phyloP scores from a whole-genome alignment of 53 echinoderm and acorn worm genomes.

The Echinometra lucunter region DNA sequence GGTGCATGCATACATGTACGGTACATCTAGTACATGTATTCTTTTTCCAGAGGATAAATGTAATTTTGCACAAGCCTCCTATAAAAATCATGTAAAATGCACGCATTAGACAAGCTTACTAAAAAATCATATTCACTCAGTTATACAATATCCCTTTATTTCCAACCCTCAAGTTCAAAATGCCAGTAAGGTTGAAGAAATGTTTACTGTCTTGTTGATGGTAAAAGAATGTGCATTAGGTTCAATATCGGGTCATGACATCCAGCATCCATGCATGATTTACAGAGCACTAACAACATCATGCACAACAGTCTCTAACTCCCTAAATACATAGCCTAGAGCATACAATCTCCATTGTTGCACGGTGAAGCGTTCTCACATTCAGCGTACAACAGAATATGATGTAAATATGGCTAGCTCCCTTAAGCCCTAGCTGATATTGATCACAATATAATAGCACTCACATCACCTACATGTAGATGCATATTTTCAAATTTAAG shows the following conservation, averaged over 20 bases:
- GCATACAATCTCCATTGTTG: not conserved
- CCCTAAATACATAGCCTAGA: not conserved
- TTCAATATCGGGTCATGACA: constrained; percentile 8
- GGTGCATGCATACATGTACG: too few species aligned
- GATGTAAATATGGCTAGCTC: constrained; percentile 30
- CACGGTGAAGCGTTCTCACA: not conserved
- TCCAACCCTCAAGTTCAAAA: not conserved
- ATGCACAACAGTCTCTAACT: not conserved
- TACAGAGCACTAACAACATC: constrained; percentile 3
- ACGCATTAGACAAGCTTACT: too few species aligned
- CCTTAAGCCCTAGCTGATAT: not conserved
- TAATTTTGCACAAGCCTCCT: too few species aligned
- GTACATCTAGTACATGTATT: too few species aligned
- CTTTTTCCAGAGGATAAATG: too few species aligned
- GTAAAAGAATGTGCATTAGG: not conserved
- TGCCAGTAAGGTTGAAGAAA: not conserved
- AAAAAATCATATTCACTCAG: not conserved
- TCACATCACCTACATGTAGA: not conserved
- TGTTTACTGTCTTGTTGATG: not conserved
- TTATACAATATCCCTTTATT: not conserved
- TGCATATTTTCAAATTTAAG: not conserved
- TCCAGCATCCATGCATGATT: not conserved
- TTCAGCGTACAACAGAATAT: constrained; percentile 17
- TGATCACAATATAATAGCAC: constrained; percentile 20
- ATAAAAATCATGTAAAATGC: too few species aligned